Evolutionary conservation across 2,797 vertebrate species (phyloP).

Genomic region (Xyrichtys novacula): DNA sequence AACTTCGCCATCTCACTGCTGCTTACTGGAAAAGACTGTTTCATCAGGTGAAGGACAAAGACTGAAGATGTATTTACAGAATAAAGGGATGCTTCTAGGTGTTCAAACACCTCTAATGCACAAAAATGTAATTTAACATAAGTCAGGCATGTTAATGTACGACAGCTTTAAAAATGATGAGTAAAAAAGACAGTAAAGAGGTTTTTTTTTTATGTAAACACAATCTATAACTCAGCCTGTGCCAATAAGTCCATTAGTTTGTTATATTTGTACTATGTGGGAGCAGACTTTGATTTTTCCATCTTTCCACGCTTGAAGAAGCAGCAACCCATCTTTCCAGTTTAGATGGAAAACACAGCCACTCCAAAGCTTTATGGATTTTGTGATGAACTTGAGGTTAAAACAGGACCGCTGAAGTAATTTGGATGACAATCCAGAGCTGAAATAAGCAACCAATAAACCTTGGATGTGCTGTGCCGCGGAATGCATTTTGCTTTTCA

Average conservation of each 20-base stretch:
- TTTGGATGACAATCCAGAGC: conserved; percentile 12
- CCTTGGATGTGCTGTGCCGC: neutral
- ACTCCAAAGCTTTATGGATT: conserved; percentile 6
- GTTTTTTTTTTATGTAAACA: neutral
- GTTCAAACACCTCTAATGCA: neutral
- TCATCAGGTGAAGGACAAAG: neutral
- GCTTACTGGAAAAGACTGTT: neutral
- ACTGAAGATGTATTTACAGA: conserved; percentile 3
- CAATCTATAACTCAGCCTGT: neutral
- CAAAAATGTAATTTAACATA: neutral
- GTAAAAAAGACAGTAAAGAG: neutral
- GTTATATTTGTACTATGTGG: conserved; percentile 14
- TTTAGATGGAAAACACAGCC: conserved; percentile 1
- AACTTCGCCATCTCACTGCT: neutral
- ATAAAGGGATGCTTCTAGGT: neutral
- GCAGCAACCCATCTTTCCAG: neutral
- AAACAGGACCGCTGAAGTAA: conserved; percentile 10
- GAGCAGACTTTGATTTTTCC: neutral
- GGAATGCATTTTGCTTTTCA: conserved; percentile 11
- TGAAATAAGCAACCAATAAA: conserved; percentile 15
- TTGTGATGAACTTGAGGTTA: conserved; percentile 11
- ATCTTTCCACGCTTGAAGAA: conserved; percentile 17
- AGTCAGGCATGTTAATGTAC: neutral
- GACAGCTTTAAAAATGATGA: neutral
- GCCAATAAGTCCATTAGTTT: conserved; percentile 16